A percentile compares a stretch with the other conserved stretches of the same genome.
These are phyloP conservation scores for Galemys pyrenaicus DNA, from an alignment of 2,113 vertebrate genomes.

Conservation along the genomic window DNA sequence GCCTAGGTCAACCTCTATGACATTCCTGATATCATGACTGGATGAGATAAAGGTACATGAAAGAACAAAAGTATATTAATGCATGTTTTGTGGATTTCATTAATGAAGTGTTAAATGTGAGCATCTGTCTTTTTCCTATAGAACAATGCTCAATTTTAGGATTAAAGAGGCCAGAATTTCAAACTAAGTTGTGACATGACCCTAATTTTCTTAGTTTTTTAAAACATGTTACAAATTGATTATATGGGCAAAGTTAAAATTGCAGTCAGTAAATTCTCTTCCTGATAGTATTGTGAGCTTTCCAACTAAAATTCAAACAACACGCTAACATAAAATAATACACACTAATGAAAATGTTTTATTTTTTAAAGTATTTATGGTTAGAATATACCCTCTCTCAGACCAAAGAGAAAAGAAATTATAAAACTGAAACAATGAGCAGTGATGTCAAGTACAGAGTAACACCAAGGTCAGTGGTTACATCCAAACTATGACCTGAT, in stretches of 20 bases:
- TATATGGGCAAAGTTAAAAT: background rate
- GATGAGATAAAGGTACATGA: background rate
- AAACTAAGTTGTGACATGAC: background rate
- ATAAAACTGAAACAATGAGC: background rate
- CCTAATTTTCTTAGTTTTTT: background rate
- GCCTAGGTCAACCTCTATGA: background rate
- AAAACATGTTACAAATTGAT: background rate
- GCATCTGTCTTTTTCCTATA: background rate
- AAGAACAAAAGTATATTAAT: background rate
- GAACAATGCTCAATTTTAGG: background rate
- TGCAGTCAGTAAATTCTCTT: background rate
- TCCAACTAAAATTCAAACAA: background rate
- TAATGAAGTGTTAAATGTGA: background rate
- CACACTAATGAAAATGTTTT: background rate
- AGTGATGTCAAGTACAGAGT: background rate
- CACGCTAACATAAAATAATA: background rate
- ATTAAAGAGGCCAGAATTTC: background rate
- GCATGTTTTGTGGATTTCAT: background rate
- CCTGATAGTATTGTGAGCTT: background rate
- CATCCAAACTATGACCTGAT: rapidly evolving
- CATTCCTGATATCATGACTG: background rate
- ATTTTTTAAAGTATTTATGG: background rate
- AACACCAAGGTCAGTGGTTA: background rate
- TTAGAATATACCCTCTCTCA: background rate
- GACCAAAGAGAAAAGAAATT: background rate